Base-by-base conservation (phyloP, 2,797 vertebrate species). In the Danio aesculapii region DNA sequence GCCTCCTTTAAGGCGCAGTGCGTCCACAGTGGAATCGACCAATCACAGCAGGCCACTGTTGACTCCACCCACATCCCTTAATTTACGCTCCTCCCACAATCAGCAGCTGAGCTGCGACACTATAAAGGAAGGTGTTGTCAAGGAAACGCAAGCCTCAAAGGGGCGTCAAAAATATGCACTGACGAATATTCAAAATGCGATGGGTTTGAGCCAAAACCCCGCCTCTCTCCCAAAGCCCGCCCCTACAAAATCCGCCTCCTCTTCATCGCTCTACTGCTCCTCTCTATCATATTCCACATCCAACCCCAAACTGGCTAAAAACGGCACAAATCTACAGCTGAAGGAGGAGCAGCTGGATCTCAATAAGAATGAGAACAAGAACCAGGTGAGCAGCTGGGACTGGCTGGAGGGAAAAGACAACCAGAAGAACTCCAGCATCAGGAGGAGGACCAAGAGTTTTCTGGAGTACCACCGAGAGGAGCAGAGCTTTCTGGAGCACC, bases 241-340 rank as follows among this genome's bases (percentile, higher is more conserved):
- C 91, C 62, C 93, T 80, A 8, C 95, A 85, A 95, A 95, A 85
- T 95, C 94, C 13, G 94, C 93, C 44, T 95, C 94, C 4, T 92
- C 96, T 89, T 88, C 94, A 81, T 84, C 94, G 90, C 94, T 97
- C 85, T 87, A 94, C 85, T 96, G 95, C 19, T 92, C 96, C 64
- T 97, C 96, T 0, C 79, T 89, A 6, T 93, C 87, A 0, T 69
- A 89, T 13, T 92, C 92, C 4, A 92, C 95, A 6, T 93, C 96
- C 85, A 99, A 99, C 84, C 95, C 96, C 10, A 99, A 99, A 90
- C 92, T 99, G 84, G 97, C 97, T 52, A 99, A 99, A 90, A 99
- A 99, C 39, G 97, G 98, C 4, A 97, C 98, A 90, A 99, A 99
- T 92, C 95, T 99, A 92, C 97, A 99, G 82, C 94, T 97, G 62